Base-by-base conservation (phyloP, 2,113 vertebrate species). In the Hiodon tergisus region DNA sequence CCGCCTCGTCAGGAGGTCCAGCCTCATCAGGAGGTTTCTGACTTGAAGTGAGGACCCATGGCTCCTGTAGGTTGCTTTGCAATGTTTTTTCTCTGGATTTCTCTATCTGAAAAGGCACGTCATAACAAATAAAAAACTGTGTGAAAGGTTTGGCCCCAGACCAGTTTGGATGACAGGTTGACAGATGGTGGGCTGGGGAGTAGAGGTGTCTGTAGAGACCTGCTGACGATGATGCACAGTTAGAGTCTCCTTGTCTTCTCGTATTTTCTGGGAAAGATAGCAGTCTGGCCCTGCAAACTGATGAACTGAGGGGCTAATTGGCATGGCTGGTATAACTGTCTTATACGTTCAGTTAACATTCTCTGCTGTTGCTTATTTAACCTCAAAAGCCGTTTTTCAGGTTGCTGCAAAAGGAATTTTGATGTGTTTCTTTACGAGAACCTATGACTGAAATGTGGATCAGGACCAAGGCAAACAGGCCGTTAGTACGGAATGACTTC, bases 381-480 rank as follows among this genome's bases (percentile, higher is more conserved):
- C 59, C 71, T 57, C 72, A 66, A 6, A 58, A 66, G 62, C 51
- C 59, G 60, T 67, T 47, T 63, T 51, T 67, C 46, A 54, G 68
- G 74, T 76, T 66, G 50, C 68, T 46, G 51, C 65, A 46, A 70
- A 67, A 31, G 61, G 72, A 77, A 68, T 68, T 78, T 52, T 59
- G 5, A 2, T 46, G 63, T 48, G 61, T 48, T 47, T 76, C 11
- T 17, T 67, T 50, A 58, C 16, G 55, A 48, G 55, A 48, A 11
- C 66, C 2, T 9, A 4, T 72, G 79, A 72, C 59, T 67, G 52
- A 55, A 67, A 48, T 9, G 13, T 79, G 76, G 68, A 78, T 69
- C 10, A 59, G 16, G 76, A 77, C 76, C 76, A 83, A 81, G 68
- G 69, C 67, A 79, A 83, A 71, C 71, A 69, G 54, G 74, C 67